Evolutionary conservation across 2,113 vertebrate species (phyloP).

Genomic region (zebrafish (Danio rerio)): DNA sequence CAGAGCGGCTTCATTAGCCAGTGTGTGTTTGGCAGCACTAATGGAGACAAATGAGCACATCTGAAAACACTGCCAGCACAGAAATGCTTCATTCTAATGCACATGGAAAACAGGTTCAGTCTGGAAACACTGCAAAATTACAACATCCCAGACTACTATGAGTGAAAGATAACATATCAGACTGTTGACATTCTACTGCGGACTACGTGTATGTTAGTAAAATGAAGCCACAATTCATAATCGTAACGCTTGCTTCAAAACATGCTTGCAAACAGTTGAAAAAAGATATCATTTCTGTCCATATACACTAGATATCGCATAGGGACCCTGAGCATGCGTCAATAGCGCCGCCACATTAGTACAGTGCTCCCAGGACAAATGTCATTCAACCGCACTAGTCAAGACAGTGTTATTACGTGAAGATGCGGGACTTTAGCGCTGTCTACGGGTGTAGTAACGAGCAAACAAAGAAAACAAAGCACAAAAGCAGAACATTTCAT

Average conservation of each 20-base stretch:
- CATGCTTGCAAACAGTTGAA: not conserved
- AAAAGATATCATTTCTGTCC: no score
- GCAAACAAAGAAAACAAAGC: no score
- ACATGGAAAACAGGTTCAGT: slow-evolving; percentile 26
- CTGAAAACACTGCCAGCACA: slow-evolving; percentile 54
- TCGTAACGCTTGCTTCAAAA: not conserved
- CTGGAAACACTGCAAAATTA: not conserved
- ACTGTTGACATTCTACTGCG: not conserved
- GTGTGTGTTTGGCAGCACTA: slow-evolving; percentile 53
- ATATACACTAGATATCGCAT: no score
- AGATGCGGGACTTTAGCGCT: no score
- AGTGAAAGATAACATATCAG: not conserved
- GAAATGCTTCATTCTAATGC: slow-evolving; percentile 45
- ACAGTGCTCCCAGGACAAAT: no score
- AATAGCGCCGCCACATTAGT: no score
- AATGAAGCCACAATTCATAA: not conserved
- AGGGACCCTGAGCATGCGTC: no score
- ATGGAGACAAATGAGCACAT: slow-evolving; percentile 66
- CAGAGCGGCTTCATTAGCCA: slow-evolving; percentile 45
- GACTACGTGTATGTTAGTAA: not conserved
- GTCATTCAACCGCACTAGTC: no score
- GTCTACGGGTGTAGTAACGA: no score
- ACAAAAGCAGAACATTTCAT: no score
- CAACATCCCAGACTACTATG: not conserved
- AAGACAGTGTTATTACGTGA: no score